Percentiles rank a stretch among this genome's conserved stretches.
Conservation (phyloP, 2,888 invertebrate genomes). For the Apotomis turbidana region DNA sequence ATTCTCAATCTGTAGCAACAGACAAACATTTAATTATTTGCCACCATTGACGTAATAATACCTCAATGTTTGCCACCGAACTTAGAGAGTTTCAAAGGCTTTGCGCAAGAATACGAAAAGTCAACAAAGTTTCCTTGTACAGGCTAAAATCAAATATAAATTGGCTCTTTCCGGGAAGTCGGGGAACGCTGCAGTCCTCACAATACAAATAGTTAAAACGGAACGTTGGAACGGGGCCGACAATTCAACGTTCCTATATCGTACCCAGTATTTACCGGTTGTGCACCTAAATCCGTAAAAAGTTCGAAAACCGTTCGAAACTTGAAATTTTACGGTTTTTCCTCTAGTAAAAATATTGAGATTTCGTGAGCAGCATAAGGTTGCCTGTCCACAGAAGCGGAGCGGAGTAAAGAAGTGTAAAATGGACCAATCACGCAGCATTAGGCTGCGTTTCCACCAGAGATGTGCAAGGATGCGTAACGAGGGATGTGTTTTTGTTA, state of each 20-base stretch:
- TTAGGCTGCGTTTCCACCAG: too few species aligned
- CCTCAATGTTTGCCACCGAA: constrained; percentile 25
- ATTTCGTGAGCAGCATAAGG: too few species aligned
- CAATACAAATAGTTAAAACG: constrained; percentile 33
- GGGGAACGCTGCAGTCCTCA: constrained; percentile 6
- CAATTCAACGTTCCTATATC: constrained; percentile 9
- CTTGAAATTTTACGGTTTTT: too few species aligned
- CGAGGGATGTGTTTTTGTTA: too few species aligned
- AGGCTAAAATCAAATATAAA: constrained; percentile 33
- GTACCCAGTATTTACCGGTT: not conserved
- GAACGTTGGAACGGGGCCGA: not conserved
- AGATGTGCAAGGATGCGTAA: too few species aligned
- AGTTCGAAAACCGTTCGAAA: too few species aligned
- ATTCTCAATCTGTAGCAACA: constrained; percentile 1
- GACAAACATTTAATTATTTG: constrained; percentile 27
- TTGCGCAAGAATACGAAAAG: constrained; percentile 34
- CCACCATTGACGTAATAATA: too few species aligned
- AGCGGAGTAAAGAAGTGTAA: too few species aligned
- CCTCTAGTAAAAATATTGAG: too few species aligned
- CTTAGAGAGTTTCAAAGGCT: constrained; percentile 15
- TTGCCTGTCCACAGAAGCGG: too few species aligned
- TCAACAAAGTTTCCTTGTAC: constrained; percentile 31
- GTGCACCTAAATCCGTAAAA: too few species aligned
- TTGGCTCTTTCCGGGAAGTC: constrained; percentile 33
- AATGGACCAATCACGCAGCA: too few species aligned